Evolutionary conservation across 2,113 vertebrate genomes (phyloP), one percentile per base, ranked within the genome.

Genomic region (Anoura caudifer): DNA sequence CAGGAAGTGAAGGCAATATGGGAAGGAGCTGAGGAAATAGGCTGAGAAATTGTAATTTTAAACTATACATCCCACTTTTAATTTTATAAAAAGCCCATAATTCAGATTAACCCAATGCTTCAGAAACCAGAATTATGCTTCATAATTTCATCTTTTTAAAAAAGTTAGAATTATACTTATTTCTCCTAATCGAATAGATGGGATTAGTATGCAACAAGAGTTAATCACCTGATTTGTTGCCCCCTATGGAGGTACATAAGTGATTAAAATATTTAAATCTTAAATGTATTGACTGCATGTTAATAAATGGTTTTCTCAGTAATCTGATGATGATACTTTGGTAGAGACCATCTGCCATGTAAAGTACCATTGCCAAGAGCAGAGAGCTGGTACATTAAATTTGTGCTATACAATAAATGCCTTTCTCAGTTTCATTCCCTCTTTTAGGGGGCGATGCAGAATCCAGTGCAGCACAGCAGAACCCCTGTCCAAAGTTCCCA

Each of bases 391-490:
- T 61, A 63, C 52, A 36, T 73, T 84, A 69, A 77, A 61, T 79
- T 17, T 75, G 22, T 63, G 36, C 63, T 79, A 24, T 73, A 65
- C 10, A 72, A 52, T 79, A 79, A 70, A 52, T 72, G 36, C 5
- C 52, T 86, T 61, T 91, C 94, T 63, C 61, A 77, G 80, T 38
- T 94, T 79, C 61, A 38, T 20, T 38, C 79, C 61, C 50, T 90
- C 28, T 80, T 70, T 61, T 17, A n/a, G 59, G 17, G 52, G 5
- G 22, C 69, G 84, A 67, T 0, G 91, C 63, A 80, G 63, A 77
- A 96, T 95, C 80, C 16, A 87, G 94, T 88, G 97, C 93, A 96
- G 54, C 89, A 97, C 96, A 98, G 96, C 97, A 89, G 93, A 97
- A 92, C 7, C 41, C 16, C 97, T 96, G 86, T 59, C 70, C n/a